These are phyloP conservation scores for Coenonympha arcania DNA, from an alignment of 2,888 invertebrate species.

Conservation along the genomic window DNA sequence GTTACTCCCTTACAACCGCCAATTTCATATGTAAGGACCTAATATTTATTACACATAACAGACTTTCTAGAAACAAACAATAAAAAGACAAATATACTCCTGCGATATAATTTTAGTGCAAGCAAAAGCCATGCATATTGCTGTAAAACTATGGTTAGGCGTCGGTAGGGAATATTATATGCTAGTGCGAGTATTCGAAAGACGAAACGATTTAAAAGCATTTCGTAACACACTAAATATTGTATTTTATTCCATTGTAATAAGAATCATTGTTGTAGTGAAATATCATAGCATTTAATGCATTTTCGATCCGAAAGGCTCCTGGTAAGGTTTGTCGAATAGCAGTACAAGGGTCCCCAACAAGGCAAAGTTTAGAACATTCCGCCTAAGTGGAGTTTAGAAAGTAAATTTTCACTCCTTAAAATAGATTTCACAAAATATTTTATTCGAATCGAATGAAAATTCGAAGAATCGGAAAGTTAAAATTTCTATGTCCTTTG, in stretches of 20 bases:
- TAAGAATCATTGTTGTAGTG: background rate
- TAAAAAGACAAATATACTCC: too few species aligned
- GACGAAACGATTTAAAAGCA: constrained; percentile 2
- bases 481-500: background rate
- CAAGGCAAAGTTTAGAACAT: constrained; percentile 12
- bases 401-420: constrained; percentile 13
- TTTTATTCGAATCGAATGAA: constrained; percentile 7
- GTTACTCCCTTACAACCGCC: too few species aligned
- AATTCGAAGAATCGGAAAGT: constrained; percentile 6
- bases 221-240: background rate
- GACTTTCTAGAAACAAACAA: too few species aligned
- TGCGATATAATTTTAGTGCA: constrained; percentile 35
- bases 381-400: constrained; percentile 12
- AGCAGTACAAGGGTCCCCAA: constrained; percentile 6
- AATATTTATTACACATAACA: too few species aligned
- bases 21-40: too few species aligned
- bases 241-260: background rate
- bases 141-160: constrained; percentile 21
- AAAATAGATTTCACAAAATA: constrained; percentile 4
- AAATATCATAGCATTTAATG: background rate
- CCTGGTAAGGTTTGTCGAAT: constrained; percentile 2
- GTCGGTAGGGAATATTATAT: constrained; percentile 22
- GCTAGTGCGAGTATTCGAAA: constrained; percentile 28
- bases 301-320: background rate
- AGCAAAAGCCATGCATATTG: constrained; percentile 19